Evolutionary conservation across 2,113 vertebrate species (phyloP), one percentile per base, ranked within the genome.

Genomic region (Ammodytes marinus): DNA sequence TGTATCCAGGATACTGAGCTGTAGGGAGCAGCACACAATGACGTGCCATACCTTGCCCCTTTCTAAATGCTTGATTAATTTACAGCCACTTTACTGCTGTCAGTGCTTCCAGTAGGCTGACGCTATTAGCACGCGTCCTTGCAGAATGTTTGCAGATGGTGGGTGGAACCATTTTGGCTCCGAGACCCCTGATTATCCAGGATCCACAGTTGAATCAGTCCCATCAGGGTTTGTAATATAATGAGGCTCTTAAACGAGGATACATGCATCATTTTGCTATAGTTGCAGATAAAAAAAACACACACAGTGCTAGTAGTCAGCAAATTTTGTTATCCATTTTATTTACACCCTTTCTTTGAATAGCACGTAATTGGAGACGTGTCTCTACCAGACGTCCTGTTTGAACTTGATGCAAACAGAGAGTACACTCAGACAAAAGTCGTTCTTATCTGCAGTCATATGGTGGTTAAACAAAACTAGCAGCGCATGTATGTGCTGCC

Each of bases 1-100:
- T 37, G 89, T 92, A 63, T 89, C 92, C 81, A 80, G 86, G 89
- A 78, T 88, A 91, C 91, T 17, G n/a, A 79, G 52, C 86, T 79
- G 58, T 47, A 69, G 65, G 71, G 45, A 79, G 53, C 54, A 5
- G 57, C 69, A 69, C 57, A 46, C 61, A 46, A 55, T 74, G 76
- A 47, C 82, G 35, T 68, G 58, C 61, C 69, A 42, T 53, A 67
- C 57, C 69, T 75, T 75, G 70, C 73, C 70, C 19, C 3, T 61
- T 63, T 64, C 63, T 6, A n/a, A 50, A 45, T 19, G 19, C 63
- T 59, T 74, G 40, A 79, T 71, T 80, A 37, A 80, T 69, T 82
- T 67, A 6, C 4, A 64, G 52, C 63, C 13, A 46, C 45, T 65
- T 65, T 14, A 35, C 8, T 54, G 1, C n/a, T 57, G 2, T 77